Evolutionary conservation across 2,113 vertebrate genomes (phyloP), one percentile per base, ranked within the genome.

Genomic region (Beaufortia kweichowensis): DNA sequence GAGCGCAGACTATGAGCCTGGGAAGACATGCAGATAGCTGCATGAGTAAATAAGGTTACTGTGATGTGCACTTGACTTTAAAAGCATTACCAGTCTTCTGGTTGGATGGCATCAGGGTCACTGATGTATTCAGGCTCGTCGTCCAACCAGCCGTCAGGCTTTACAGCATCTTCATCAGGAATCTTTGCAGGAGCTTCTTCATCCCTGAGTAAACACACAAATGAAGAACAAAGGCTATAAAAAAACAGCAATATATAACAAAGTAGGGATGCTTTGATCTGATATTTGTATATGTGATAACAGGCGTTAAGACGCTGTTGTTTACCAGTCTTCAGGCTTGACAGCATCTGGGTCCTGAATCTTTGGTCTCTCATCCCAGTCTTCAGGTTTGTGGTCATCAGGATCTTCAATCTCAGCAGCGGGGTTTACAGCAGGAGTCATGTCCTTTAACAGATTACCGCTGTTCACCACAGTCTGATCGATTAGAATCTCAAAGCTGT

Each of bases 281-380:
- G n/a, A n/a, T n/a, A n/a, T n/a, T n/a, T n/a, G n/a, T n/a, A n/a
- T n/a, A n/a, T n/a, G n/a, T n/a, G n/a, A n/a, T n/a, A n/a, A 39
- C 9, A 10, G 8, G 33, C 33, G 9, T 35, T 35, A 8, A 3
- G 3, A 0, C 50, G 0, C 29, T 14, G 31, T 0, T 21, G 0
- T 93, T 91, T 74, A 98, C 97, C 97, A 99, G 84, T 99, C 97
- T 33, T 98, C 97, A 1, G 97, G 97, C 81, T 99, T 99, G 79
- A 91, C 85, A 24, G 97, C 95, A 77, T 95, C 93, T 0, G 97
- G 96, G 85, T 99, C 97, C 83, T 96, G 91, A 78, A 99, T 96
- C 90, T 98, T 99, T 29, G 97, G 92, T 78, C 95, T 95, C 86
- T 99, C 97, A 78, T 99, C 97, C 97, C 97, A 99, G 84, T 99